phyloP scores from a whole-genome alignment of 2,113 vertebrate species.

The Stigmatopora argus region DNA sequence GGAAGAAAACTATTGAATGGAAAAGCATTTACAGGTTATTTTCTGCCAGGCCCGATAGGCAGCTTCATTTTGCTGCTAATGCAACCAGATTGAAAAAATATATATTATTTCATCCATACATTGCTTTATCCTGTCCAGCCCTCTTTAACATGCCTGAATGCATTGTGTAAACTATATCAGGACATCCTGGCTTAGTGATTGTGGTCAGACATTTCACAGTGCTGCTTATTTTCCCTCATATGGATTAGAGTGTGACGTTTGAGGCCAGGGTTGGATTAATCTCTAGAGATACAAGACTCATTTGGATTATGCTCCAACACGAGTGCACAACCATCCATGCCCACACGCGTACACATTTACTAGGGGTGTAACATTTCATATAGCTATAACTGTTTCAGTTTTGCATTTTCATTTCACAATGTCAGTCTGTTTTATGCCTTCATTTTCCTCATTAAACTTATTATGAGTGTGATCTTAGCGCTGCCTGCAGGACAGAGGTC shows the following conservation, averaged over 20 bases:
- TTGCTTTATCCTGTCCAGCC: not conserved
- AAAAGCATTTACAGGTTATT: too few species aligned
- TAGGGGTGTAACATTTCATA: not conserved
- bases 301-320: conserved; percentile 41
- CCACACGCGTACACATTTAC: conserved; percentile 8
- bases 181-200: conserved; percentile 1
- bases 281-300: conserved; percentile 48
- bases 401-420: too few species aligned
- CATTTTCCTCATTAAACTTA: too few species aligned
- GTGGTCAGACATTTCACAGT: conserved; percentile 19
- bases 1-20: too few species aligned
- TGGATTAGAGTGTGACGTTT: conserved; percentile 61
- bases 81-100: not conserved
- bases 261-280: conserved; percentile 47
- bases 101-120: not conserved
- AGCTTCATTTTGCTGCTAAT: not conserved
- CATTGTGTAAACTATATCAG: not conserved
- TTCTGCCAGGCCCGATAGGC: too few species aligned
- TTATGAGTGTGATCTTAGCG: too few species aligned
- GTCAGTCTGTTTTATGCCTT: too few species aligned
- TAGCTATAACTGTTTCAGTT: too few species aligned
- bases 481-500: not conserved
- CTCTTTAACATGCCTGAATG: not conserved
- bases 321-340: not conserved
- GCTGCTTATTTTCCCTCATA: conserved; percentile 28